phyloP scores from a whole-genome alignment of 1,140 invertebrate species.

The Tyrophagus putrescentiae region DNA sequence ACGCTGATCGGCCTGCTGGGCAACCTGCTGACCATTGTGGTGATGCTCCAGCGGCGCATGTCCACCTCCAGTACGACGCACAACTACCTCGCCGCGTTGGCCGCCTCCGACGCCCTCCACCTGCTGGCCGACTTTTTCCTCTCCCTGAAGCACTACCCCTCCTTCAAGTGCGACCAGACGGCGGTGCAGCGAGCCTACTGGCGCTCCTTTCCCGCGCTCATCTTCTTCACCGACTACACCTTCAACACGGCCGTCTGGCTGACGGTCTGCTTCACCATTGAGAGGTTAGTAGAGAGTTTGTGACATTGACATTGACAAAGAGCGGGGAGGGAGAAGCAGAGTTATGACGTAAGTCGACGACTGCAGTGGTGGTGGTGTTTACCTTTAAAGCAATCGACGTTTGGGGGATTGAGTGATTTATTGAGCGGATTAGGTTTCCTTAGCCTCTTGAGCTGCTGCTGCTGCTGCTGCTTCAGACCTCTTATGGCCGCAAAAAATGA shows the following conservation, averaged over 20 bases:
- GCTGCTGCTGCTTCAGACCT: too few relatives aligned
- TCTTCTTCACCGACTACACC: constrained; percentile 48
- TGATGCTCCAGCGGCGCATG: constrained; percentile 56
- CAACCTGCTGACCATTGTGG: constrained; percentile 53
- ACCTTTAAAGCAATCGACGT: too few relatives aligned
- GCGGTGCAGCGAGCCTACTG: constrained; percentile 36
- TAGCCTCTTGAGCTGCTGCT: too few relatives aligned
- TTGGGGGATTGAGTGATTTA: too few relatives aligned
- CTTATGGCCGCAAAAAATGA: too few relatives aligned
- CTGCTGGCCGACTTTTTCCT: constrained; percentile 48
- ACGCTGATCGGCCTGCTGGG: constrained; percentile 51
- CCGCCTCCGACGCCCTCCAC: constrained; percentile 53
- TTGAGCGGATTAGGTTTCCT: too few relatives aligned
- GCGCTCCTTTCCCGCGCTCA: constrained; percentile 38
- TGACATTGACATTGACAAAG: constrained; percentile 34
- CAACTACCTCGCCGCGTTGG: constrained; percentile 52
- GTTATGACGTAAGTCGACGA: too few relatives aligned
- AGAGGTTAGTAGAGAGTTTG: constrained; percentile 54
- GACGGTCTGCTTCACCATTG: constrained; percentile 58
- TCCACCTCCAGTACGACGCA: constrained; percentile 55
- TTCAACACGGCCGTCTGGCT: constrained; percentile 58
- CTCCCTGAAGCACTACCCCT: constrained; percentile 46
- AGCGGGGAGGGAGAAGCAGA: too few relatives aligned
- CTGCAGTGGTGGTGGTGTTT: too few relatives aligned
- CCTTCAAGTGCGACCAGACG: constrained; percentile 50